Evolutionary conservation across 2,113 vertebrate genomes (phyloP).

Genomic region (Kryptolebias marmoratus): DNA sequence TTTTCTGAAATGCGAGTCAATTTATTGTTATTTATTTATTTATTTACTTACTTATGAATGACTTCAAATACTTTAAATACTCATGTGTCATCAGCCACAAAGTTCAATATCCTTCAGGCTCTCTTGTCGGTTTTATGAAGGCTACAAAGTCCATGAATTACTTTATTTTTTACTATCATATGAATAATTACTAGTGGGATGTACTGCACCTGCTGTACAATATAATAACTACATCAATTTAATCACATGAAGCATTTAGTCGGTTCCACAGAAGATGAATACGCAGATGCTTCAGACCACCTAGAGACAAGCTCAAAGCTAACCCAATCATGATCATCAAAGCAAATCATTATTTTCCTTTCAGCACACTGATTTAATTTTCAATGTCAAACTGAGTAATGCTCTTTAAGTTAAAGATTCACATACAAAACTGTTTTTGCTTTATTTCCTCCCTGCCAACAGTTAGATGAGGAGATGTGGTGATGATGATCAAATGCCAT

Average conservation of each 20-base stretch:
- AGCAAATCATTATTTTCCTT: neutral
- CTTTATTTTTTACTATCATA: neutral
- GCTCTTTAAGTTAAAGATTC: neutral
- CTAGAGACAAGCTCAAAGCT: neutral
- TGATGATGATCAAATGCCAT: constrained; percentile 36
- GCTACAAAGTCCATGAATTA: neutral
- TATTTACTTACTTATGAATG: too few species aligned
- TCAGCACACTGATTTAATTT: constrained; percentile 20
- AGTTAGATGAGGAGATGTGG: constrained; percentile 10
- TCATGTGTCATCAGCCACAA: neutral
- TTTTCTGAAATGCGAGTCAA: too few species aligned
- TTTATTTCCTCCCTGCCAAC: constrained; percentile 41
- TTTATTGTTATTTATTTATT: too few species aligned
- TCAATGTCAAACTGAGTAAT: constrained; percentile 7
- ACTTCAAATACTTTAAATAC: too few species aligned
- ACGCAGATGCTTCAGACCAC: neutral
- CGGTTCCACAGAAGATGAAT: neutral
- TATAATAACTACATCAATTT: neutral
- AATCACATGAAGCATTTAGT: neutral
- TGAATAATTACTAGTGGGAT: constrained; percentile 1
- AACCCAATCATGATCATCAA: neutral
- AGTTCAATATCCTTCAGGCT: neutral
- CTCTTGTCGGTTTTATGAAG: neutral
- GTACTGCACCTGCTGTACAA: neutral
- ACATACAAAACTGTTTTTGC: constrained; percentile 20